Percentiles rank a stretch among this genome's conserved stretches.
Conservation (phyloP, 2,797 vertebrate genomes). For the Sternarchorhynchus goeldii region DNA sequence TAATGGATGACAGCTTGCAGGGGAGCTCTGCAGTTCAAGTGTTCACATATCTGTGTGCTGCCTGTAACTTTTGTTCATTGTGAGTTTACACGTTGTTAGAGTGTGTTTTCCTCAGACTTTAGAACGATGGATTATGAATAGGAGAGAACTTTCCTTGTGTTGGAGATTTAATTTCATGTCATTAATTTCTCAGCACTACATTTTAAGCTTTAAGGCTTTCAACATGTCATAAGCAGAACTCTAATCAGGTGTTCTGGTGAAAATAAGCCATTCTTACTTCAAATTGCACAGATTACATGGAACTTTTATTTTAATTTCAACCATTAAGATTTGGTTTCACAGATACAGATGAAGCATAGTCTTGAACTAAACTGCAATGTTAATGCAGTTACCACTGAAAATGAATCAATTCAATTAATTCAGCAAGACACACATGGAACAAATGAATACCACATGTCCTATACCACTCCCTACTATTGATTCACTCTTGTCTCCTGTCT, state of each 20-base stretch:
- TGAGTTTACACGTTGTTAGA: slow-evolving; percentile 8
- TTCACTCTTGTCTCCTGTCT: no score
- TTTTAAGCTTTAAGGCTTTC: slow-evolving; percentile 13
- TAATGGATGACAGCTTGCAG: slow-evolving; percentile 26
- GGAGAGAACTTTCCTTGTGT: not conserved
- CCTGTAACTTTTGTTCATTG: not conserved
- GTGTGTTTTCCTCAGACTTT: slow-evolving; percentile 23
- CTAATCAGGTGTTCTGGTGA: slow-evolving; percentile 1
- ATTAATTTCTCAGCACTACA: slow-evolving; percentile 40
- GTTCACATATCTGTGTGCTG: not conserved
- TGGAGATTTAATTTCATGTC: slow-evolving; percentile 22
- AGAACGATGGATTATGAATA: slow-evolving; percentile 37
- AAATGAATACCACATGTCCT: no score
- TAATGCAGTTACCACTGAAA: no score
- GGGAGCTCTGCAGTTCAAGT: slow-evolving; percentile 4
- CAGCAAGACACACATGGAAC: no score
- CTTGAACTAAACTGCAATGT: no score
- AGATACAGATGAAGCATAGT: no score
- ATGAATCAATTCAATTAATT: not conserved
- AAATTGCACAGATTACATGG: no score
- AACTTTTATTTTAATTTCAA: no score
- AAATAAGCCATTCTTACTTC: not conserved
- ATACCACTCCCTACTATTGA: no score
- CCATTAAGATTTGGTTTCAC: no score
- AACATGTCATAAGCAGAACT: not conserved